Evolutionary conservation across 2,113 vertebrate genomes (phyloP).

Genomic region (Mormoops blainvillei): DNA sequence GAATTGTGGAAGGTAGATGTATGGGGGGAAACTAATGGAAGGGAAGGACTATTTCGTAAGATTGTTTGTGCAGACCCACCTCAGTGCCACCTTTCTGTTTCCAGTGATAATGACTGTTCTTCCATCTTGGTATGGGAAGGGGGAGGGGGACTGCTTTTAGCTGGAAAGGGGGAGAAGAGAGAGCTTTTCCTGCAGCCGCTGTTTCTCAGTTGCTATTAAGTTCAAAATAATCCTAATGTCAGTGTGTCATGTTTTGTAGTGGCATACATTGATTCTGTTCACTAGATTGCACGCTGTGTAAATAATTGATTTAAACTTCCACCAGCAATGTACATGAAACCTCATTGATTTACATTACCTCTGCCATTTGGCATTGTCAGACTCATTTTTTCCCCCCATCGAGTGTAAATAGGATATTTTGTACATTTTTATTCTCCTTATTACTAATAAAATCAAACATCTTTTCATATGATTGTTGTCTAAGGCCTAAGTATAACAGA

Average conservation of each 20-base stretch:
- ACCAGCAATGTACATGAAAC: background rate
- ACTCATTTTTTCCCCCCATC: background rate
- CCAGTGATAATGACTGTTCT: background rate
- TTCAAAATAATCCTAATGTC: background rate
- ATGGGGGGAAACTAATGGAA: background rate
- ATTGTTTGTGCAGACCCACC: background rate
- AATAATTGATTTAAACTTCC: background rate
- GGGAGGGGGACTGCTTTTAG: background rate
- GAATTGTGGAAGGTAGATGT: background rate
- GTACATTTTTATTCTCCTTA: background rate
- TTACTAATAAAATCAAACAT: background rate
- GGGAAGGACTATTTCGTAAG: background rate
- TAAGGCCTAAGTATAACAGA: background rate
- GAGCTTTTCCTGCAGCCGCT: background rate
- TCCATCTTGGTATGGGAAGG: background rate
- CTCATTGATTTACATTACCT: background rate
- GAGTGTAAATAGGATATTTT: background rate
- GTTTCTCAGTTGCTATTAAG: background rate
- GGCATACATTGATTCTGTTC: background rate
- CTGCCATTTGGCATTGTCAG: background rate
- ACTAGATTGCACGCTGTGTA: background rate
- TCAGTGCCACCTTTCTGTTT: background rate
- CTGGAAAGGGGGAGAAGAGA: background rate
- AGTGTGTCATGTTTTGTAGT: background rate
- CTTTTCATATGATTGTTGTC: background rate